Percentiles rank a stretch among this genome's conserved stretches.
phyloP scores from a whole-genome alignment of 2,113 vertebrate genomes.

The Recurvirostra avosetta region DNA sequence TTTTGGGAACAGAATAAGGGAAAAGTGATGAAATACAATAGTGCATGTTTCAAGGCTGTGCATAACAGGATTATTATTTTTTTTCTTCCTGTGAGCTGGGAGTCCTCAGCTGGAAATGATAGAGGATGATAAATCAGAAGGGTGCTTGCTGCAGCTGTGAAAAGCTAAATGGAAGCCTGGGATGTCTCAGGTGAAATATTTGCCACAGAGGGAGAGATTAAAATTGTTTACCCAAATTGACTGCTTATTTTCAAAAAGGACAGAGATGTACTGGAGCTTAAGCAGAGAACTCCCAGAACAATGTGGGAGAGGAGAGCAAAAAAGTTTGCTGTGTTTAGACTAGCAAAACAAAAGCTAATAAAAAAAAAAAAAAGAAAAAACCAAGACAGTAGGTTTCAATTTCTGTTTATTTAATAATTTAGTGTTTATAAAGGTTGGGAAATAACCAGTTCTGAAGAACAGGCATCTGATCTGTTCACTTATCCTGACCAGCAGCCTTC shows the following conservation, averaged over 20 bases:
- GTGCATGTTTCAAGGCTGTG: not conserved
- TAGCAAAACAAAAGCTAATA: not conserved
- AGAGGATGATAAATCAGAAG: not conserved
- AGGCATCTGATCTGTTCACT: accelerated
- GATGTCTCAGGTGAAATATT: not conserved
- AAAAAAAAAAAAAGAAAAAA: not conserved
- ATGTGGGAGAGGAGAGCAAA: not conserved
- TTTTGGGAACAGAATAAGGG: not conserved
- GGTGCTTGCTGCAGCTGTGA: not conserved
- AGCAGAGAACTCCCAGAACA: not conserved
- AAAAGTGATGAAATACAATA: not conserved
- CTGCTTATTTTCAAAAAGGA: not conserved
- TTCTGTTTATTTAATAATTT: not conserved
- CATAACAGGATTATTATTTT: not conserved
- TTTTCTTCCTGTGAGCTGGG: not conserved
- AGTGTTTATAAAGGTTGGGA: not conserved
- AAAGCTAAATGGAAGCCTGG: not conserved
- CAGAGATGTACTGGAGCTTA: not conserved
- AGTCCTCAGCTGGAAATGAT: not conserved
- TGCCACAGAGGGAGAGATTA: not conserved
- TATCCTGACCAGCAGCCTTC: not conserved
- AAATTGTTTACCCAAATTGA: not conserved
- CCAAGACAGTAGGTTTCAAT: not conserved
- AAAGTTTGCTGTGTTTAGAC: not conserved
- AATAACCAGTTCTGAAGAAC: not conserved